Evolutionary conservation across 2,888 invertebrate genomes (phyloP).

Genomic region (Oscheius onirici): DNA sequence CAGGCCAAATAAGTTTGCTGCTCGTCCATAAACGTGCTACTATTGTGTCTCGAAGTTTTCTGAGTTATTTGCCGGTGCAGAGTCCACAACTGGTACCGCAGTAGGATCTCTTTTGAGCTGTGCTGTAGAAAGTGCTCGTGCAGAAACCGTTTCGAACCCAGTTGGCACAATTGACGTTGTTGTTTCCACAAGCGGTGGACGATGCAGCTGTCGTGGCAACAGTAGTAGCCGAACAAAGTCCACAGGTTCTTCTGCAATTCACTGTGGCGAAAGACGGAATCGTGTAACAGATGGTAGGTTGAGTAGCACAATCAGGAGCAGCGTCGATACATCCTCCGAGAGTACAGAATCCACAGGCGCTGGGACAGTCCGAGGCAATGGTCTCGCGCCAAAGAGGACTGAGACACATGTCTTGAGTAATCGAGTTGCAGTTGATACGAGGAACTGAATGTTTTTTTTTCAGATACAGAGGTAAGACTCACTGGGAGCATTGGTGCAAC

Average conservation of each 20-base stretch:
- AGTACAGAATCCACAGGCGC: conserved; percentile 16
- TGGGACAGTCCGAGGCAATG: conserved; percentile 17
- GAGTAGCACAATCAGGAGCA: conserved; percentile 19
- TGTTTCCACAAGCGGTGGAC: not conserved
- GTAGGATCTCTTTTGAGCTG: no score
- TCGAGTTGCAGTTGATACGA: conserved; percentile 3
- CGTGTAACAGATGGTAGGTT: conserved; percentile 8
- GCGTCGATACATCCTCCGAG: conserved; percentile 29
- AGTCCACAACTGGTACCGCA: no score
- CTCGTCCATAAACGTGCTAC: no score
- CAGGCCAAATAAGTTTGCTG: no score
- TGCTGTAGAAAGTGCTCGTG: no score
- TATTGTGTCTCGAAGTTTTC: no score
- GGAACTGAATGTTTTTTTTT: no score
- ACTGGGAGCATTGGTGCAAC: conserved; percentile 1
- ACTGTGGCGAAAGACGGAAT: not conserved
- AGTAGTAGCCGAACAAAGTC: not conserved
- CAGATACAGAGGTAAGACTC: no score
- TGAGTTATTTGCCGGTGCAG: no score
- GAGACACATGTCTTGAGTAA: conserved; percentile 9
- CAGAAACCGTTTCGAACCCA: no score
- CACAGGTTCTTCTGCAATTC: conserved; percentile 10
- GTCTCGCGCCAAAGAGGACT: not conserved
- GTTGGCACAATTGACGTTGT: not conserved
- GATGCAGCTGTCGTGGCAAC: not conserved